These are phyloP conservation scores for Stichopus chloronotus DNA, from an alignment of 35 echinoderm and acorn worm species.

Conservation along the genomic window DNA sequence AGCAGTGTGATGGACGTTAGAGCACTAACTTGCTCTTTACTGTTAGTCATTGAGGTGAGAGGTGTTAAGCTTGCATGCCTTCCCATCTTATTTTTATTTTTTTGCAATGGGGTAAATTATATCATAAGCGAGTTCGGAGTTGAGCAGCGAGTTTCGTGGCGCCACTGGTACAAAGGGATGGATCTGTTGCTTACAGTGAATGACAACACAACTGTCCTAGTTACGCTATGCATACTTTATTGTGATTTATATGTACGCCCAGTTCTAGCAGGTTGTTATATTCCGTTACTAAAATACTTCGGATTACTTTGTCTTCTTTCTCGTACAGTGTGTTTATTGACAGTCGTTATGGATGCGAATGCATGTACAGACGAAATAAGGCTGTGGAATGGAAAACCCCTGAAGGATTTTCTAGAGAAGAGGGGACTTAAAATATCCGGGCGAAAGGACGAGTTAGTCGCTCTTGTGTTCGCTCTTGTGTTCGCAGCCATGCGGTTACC, in stretches of 20 bases:
- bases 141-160: background rate
- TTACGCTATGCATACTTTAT: background rate
- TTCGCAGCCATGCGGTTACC: background rate
- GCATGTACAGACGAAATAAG: constrained; percentile 50
- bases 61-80: too few species aligned
- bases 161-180: constrained; percentile 17
- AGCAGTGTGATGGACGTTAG: too few species aligned
- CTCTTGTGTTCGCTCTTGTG: constrained; percentile 8
- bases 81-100: too few species aligned
- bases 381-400: constrained; percentile 51
- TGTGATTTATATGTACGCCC: background rate
- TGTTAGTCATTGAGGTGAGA: too few species aligned
- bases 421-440: constrained; percentile 47
- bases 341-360: background rate
- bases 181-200: constrained; percentile 7
- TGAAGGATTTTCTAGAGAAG: constrained; percentile 49
- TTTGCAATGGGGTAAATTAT: too few species aligned
- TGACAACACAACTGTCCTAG: background rate
- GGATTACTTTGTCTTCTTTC: background rate
- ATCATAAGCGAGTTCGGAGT: constrained; percentile 32
- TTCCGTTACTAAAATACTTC: background rate
- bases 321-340: background rate
- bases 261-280: background rate
- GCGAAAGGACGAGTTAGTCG: constrained; percentile 52
- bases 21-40: too few species aligned